These are phyloP conservation scores for Halocynthia roretzi DNA, from an alignment of 23 tunicate genomes.

Conservation along the genomic window DNA sequence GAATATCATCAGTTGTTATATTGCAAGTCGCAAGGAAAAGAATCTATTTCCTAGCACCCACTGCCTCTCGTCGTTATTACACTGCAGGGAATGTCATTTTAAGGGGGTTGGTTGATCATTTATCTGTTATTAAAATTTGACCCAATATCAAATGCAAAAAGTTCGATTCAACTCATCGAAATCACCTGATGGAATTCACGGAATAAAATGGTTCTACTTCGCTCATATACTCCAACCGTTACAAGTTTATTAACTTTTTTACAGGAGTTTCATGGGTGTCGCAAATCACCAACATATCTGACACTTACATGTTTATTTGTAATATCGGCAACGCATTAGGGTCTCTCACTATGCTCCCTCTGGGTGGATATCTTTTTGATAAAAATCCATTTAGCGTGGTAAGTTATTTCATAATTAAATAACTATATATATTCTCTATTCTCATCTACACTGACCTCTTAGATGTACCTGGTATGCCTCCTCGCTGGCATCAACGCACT, in stretches of 20 bases:
- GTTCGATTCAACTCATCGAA: too few species aligned
- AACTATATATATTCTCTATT: background rate
- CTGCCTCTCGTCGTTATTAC: too few species aligned
- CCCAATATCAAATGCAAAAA: too few species aligned
- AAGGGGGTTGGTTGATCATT: too few species aligned
- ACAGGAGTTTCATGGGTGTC: constrained; percentile 78
- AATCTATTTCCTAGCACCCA: too few species aligned
- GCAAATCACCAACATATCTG: constrained; percentile 70
- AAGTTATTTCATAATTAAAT: constrained; percentile 7
- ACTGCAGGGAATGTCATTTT: too few species aligned
- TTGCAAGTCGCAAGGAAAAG: too few species aligned
- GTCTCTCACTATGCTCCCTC: constrained; percentile 52
- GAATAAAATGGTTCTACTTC: too few species aligned
- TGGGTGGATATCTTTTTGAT: constrained; percentile 73
- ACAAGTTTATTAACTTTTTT: background rate
- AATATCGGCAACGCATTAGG: constrained; percentile 88
- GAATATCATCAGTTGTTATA: too few species aligned
- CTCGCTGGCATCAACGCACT: constrained; percentile 9
- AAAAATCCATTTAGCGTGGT: constrained; percentile 64
- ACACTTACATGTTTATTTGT: constrained; percentile 80
- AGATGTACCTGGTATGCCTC: constrained; percentile 18
- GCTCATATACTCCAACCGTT: too few species aligned
- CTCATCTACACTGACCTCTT: background rate
- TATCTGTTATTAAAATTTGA: too few species aligned
- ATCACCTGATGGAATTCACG: too few species aligned